These are phyloP conservation scores for Metalampra italica DNA, from an alignment of 2,888 invertebrate species.

Conservation along the genomic window DNA sequence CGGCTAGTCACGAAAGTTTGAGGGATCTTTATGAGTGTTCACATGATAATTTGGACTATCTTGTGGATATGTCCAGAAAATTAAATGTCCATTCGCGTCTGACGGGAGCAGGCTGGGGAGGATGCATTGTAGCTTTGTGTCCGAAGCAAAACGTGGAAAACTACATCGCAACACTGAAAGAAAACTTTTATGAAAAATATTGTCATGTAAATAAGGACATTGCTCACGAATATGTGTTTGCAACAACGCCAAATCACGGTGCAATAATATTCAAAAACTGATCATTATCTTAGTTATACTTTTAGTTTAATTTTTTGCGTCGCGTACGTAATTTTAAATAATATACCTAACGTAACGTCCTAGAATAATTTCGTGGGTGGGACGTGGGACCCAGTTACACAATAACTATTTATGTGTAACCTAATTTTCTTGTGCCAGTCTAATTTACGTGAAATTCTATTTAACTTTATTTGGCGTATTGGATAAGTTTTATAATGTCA, in stretches of 20 bases:
- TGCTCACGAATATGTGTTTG: conserved; percentile 82
- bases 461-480: too few relatives aligned
- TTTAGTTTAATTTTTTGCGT: neutral
- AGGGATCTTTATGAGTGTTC: conserved; percentile 94
- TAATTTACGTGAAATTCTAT: neutral
- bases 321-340: neutral
- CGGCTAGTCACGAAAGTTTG: conserved; percentile 92
- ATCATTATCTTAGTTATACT: neutral
- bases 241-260: conserved; percentile 84
- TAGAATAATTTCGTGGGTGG: too few relatives aligned
- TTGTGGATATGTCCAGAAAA: conserved; percentile 86
- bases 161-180: conserved; percentile 83
- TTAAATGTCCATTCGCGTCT: conserved; percentile 90
- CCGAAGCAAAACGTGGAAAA: conserved; percentile 80
- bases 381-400: too few relatives aligned
- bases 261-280: conserved; percentile 73
- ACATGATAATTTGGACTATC: conserved; percentile 89
- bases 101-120: conserved; percentile 99
- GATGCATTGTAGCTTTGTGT: conserved; percentile 94
- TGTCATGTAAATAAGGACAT: conserved; percentile 74
- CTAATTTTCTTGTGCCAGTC: neutral
- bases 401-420: too few relatives aligned
- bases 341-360: neutral
- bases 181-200: conserved; percentile 82
- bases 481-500: too few relatives aligned